These are phyloP conservation scores for Crossocerus cetratus DNA, from an alignment of 2,888 invertebrate genomes.

Conservation along the genomic window DNA sequence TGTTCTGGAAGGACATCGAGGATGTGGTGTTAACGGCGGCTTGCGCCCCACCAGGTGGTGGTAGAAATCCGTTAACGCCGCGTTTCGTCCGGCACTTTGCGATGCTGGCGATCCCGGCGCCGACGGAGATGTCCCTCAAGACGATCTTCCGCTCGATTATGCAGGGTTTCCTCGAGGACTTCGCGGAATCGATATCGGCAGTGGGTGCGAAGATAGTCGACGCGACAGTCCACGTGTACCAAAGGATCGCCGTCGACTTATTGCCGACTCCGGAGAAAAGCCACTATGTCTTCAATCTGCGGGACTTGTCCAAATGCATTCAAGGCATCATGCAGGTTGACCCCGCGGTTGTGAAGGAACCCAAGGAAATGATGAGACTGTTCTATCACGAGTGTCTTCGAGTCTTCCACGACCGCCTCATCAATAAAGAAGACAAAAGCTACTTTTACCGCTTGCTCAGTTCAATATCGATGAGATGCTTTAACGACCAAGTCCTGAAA, in stretches of 20 bases:
- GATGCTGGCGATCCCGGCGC: constrained; percentile 89
- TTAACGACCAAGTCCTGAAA: constrained; percentile 80
- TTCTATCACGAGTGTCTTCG: constrained; percentile 95
- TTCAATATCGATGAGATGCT: constrained; percentile 82
- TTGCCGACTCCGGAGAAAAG: constrained; percentile 94
- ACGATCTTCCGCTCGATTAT: constrained; percentile 88
- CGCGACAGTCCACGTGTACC: constrained; percentile 91
- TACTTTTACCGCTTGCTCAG: constrained; percentile 87
- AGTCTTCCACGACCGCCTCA: constrained; percentile 94
- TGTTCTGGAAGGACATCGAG: constrained; percentile 92
- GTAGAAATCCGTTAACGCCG: constrained; percentile 89
- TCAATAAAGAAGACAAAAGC: constrained; percentile 88
- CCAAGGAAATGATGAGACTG: constrained; percentile 85
- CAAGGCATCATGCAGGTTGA: constrained; percentile 94
- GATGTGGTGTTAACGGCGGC: constrained; percentile 90
- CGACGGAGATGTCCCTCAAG: constrained; percentile 86
- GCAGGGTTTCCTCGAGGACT: constrained; percentile 87
- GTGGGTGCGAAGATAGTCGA: constrained; percentile 86
- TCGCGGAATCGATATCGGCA: constrained; percentile 83
- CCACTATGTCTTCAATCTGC: constrained; percentile 94
- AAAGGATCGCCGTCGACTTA: constrained; percentile 87
- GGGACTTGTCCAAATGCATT: constrained; percentile 93
- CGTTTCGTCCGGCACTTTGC: constrained; percentile 93
- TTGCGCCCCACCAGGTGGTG: constrained; percentile 95
- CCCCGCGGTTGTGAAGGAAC: constrained; percentile 83